Base-by-base conservation (phyloP, 1,140 invertebrate species). In the Whitmania pigra region DNA sequence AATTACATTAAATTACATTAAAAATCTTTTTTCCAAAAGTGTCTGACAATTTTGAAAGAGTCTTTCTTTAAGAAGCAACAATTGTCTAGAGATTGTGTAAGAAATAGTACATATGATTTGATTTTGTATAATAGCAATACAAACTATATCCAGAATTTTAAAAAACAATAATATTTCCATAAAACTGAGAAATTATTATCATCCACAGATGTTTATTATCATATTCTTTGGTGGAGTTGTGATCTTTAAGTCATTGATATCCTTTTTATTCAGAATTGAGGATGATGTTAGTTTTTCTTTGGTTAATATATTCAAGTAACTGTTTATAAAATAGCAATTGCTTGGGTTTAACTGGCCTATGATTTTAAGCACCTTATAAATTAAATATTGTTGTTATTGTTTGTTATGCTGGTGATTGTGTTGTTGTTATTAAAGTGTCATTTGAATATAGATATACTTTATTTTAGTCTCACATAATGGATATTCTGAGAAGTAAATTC, bases 401-500 rank as follows among this genome's bases (percentile, higher is more conserved):
- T 36, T 36, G 31, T 6, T 3, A 6, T 36, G 31, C 31, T 20
- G 25, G 9, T 57, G 54, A 57, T 57, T 2, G 20, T n/a, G 54
- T n/a, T 57, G 9, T 57, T 57, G 54, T 57, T 25, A n/a, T 25
- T 57, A 57, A n/a, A 57, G 54, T 57, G 20, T 9, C 54, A 25
- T 57, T 57, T 20, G 20, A 57, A 57, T 25, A 0, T 4, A 63
- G 22, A 11, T 17, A 63, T 7, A 63, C 7, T 63, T 63, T 63
- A 31, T 22, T 31, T 71, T 60, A 90, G 83, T 83, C 84, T 40
- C 90, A 93, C 77, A 87, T 92, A 57, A 87, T 87, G 77, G 88
- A 91, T 75, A 86, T 93, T 57, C 80, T 93, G 0, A 84, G 82
- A 71, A 87, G 90, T 1, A 93, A 93, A 80, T 86, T 93, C 57